phyloP scores from a whole-genome alignment of 2,888 invertebrate species.

The Dastarcus helophoroides region DNA sequence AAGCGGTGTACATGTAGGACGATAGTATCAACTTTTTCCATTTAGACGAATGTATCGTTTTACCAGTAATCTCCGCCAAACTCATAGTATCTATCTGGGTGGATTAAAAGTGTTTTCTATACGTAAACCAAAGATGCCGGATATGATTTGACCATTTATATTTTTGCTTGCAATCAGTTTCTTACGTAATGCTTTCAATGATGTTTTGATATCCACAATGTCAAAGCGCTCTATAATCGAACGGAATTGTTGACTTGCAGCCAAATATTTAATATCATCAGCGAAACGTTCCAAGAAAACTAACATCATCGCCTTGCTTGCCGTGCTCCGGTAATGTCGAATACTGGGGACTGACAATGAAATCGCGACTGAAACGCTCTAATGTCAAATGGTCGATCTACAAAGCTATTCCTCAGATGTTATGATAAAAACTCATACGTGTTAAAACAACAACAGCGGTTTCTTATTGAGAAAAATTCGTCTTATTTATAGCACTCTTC shows the following conservation, averaged over 20 bases:
- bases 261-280: slow-evolving; percentile 2
- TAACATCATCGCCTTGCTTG: slow-evolving; percentile 2
- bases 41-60: slow-evolving; percentile 1
- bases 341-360: slow-evolving; percentile 1
- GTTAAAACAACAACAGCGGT: slow-evolving; percentile 4
- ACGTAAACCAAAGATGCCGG: neutral
- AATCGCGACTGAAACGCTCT: slow-evolving; percentile 4
- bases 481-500: slow-evolving; percentile 1
- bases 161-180: slow-evolving; percentile 4
- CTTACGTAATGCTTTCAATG: slow-evolving; percentile 1
- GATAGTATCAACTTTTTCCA: slow-evolving; percentile 2
- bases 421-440: slow-evolving; percentile 1
- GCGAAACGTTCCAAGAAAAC: slow-evolving; percentile 3
- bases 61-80: slow-evolving; percentile 3
- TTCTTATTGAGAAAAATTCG: slow-evolving; percentile 2
- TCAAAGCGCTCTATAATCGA: slow-evolving; percentile 3
- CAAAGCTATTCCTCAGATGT: slow-evolving; percentile 3
- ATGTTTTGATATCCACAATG: slow-evolving; percentile 4
- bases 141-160: neutral
- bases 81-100: neutral
- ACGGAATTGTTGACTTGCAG: slow-evolving; percentile 7
- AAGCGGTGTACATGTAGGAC: neutral
- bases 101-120: neutral
- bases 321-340: neutral
- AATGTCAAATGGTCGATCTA: slow-evolving; percentile 3